These are phyloP conservation scores for Drosophila neoperkinsi DNA, from an alignment of 2,888 invertebrate genomes.

Conservation along the genomic window DNA sequence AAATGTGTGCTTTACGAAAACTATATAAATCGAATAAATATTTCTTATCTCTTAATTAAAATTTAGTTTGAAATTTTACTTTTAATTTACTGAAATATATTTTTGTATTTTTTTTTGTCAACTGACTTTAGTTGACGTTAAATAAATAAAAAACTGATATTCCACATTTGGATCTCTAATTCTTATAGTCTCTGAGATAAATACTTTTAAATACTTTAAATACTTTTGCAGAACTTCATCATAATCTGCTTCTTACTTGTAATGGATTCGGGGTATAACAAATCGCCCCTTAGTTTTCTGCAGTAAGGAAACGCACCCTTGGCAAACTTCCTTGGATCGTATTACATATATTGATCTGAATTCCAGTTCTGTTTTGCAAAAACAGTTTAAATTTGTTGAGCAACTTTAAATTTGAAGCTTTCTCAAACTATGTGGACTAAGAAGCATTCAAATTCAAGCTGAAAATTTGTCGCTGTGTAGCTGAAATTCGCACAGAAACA, in stretches of 20 bases:
- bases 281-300: too few species aligned
- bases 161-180: background rate
- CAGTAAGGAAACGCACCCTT: too few species aligned
- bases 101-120: background rate
- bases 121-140: background rate
- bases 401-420: background rate
- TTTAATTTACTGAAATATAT: background rate
- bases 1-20: background rate
- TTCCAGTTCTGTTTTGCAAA: background rate
- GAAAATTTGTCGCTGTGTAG: conserved; percentile 16
- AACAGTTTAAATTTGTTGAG: background rate
- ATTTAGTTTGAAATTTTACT: background rate
- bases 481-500: conserved; percentile 35
- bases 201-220: too few species aligned
- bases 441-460: background rate
- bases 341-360: background rate
- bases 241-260: background rate
- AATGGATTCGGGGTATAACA: too few species aligned
- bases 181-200: background rate
- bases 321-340: background rate
- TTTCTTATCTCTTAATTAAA: background rate
- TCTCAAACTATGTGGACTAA: background rate
- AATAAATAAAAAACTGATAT: background rate
- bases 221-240: background rate
- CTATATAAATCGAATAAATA: too few species aligned